phyloP scores from a whole-genome alignment of 92 coral and sea anemone genomes.

The Heliopora coerulea region DNA sequence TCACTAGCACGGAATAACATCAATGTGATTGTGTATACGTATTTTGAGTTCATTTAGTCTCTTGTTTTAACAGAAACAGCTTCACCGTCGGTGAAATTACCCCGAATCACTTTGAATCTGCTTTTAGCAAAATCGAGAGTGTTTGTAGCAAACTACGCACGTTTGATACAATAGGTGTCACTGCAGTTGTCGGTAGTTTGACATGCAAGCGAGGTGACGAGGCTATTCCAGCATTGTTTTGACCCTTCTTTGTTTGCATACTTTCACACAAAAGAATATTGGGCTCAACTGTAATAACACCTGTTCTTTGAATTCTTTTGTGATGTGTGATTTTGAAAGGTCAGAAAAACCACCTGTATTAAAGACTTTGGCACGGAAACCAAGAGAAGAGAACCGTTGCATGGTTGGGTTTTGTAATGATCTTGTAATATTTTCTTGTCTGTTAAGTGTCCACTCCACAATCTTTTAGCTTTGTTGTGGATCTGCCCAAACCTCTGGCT shows the following conservation, averaged over 20 bases:
- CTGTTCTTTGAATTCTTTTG: conserved; percentile 49
- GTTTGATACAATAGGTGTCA: conserved; percentile 50
- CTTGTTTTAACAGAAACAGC: conserved; percentile 32
- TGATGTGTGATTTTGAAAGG: conserved; percentile 45
- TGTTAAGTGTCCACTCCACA: conserved; percentile 49
- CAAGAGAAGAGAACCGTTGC: conserved; percentile 37
- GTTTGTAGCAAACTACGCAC: conserved; percentile 50
- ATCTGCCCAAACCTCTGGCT: conserved; percentile 49
- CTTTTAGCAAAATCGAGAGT: conserved; percentile 57
- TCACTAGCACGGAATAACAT: conserved; percentile 2
- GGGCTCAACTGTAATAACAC: too few species aligned
- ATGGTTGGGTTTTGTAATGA: conserved; percentile 17
- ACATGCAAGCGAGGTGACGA: too few species aligned
- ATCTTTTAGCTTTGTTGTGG: conserved; percentile 47
- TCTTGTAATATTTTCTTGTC: conserved; percentile 38
- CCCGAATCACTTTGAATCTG: conserved; percentile 55
- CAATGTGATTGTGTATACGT: conserved; percentile 3
- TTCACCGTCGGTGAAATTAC: conserved; percentile 59
- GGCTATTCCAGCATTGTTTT: too few species aligned
- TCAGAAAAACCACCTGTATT: conserved; percentile 55
- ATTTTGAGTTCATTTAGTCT: conserved; percentile 28
- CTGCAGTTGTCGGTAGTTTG: too few species aligned
- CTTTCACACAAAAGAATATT: too few species aligned
- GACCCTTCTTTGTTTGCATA: too few species aligned
- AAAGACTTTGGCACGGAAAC: conserved; percentile 48